Base-by-base conservation (phyloP, 1,140 invertebrate genomes). In the Trichomalopsis sarcophagae region DNA sequence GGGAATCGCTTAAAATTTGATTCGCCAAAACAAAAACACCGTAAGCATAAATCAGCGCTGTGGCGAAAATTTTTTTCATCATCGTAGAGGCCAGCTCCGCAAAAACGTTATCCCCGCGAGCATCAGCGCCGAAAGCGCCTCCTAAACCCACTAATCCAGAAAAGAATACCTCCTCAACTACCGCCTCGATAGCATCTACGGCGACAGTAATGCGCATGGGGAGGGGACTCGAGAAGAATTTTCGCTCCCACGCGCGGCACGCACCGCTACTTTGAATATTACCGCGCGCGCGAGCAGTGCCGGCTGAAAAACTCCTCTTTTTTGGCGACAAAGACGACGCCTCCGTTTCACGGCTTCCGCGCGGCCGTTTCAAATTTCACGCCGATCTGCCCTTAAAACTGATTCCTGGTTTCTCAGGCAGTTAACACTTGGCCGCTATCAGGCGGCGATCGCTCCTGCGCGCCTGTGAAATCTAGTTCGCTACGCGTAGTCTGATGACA, bases 181-280 rank as follows among this genome's bases (percentile, higher is more conserved):
- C 4, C 55, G n/a, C 4, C 55, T 62, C 69, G 73, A 82, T 76
- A 82, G 44, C 68, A 73, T 81, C 79, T 76, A 68, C 44, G 78
- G 87, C 85, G 89, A 89, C 88, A 79, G 87, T 91, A 91, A 91
- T 90, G 88, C 87, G 71, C 13, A 55, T 50, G 10, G 10, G 7
- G 40, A 44, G 40, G 40, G 40, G 40, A 44, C 55, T 62, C 55
- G 77, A 85, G 66, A 73, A 88, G 89, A 90, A 89, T 90, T 88
- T 89, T 71, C 55, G 27, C 36, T 27, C 30, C 44, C 74, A n/a
- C 47, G 21, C 69, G 21, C 27, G 14, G 47, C 27, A 10, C 14
- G 23, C 44, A 23, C 33, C 17, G 50, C 76, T 40, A 50, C 75
- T 83, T 83, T 83, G 82, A 83, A 83, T 83, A 84, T 76, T 73